These are phyloP conservation scores for Chunga burmeisteri DNA, from an alignment of 2,113 vertebrate species.

Conservation along the genomic window DNA sequence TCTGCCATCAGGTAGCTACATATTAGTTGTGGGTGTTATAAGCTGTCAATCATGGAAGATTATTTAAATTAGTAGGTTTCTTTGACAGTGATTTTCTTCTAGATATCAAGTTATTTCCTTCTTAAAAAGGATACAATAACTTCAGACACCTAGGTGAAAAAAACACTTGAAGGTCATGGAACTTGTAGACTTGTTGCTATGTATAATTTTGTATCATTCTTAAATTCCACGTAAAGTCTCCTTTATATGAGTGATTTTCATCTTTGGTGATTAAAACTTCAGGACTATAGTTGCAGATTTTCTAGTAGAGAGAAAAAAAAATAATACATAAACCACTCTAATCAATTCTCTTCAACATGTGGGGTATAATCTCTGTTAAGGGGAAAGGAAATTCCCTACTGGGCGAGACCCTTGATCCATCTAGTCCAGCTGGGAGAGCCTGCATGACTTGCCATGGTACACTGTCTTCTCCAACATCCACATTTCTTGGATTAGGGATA, in stretches of 20 bases:
- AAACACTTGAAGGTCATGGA: neutral
- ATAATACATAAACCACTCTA: rapidly evolving
- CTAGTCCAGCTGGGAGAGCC: neutral
- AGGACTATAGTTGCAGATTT: neutral
- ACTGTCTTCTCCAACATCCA: neutral
- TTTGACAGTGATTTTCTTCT: constrained; percentile 10
- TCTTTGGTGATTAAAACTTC: neutral
- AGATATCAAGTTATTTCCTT: neutral
- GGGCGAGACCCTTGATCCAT: neutral
- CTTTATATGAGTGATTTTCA: neutral
- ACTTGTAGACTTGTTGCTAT: neutral
- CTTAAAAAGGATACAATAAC: neutral
- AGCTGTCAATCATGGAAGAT: neutral
- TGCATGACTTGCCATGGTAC: neutral
- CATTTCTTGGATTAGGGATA: neutral
- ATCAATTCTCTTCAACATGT: neutral
- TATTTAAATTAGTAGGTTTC: constrained; percentile 29
- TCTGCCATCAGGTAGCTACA: constrained; percentile 4
- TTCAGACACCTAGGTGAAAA: neutral
- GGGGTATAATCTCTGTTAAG: neutral
- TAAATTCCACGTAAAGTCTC: neutral
- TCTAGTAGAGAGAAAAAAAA: neutral
- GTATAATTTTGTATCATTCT: neutral
- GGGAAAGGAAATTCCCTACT: neutral
- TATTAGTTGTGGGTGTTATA: constrained; percentile 40